phyloP scores from a whole-genome alignment of 1,140 invertebrate species.

The Drosophila repleta region DNA sequence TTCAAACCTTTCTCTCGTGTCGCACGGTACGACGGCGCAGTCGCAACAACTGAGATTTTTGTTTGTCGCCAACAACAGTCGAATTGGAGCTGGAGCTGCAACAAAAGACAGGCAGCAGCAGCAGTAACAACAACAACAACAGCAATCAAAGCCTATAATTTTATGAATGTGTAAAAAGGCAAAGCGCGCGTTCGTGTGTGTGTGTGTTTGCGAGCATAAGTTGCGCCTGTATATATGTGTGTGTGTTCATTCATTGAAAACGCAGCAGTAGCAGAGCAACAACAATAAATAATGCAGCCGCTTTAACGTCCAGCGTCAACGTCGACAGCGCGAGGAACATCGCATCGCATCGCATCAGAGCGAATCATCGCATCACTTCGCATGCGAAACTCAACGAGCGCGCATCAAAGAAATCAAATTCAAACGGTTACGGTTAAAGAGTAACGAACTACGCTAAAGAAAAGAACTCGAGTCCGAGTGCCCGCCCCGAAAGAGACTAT shows the following conservation, averaged over 20 bases:
- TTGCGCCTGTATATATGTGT: constrained; percentile 27
- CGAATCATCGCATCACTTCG: constrained; percentile 70
- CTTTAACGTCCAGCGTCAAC: constrained; percentile 25
- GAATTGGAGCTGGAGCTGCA: constrained; percentile 47
- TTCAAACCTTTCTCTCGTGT: constrained; percentile 82
- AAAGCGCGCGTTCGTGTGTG: constrained; percentile 44
- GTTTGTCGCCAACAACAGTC: constrained; percentile 41
- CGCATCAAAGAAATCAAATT: constrained; percentile 76
- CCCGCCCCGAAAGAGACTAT: constrained; percentile 31
- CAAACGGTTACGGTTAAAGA: constrained; percentile 57
- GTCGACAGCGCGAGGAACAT: constrained; percentile 29
- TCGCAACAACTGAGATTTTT: constrained; percentile 28
- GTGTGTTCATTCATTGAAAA: constrained; percentile 72
- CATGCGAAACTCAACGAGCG: constrained; percentile 78
- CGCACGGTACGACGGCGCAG: constrained; percentile 36
- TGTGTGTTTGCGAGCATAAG: constrained; percentile 31
- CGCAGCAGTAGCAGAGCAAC: constrained; percentile 31
- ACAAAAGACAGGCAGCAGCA: constrained; percentile 36
- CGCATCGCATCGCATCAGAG: constrained; percentile 19
- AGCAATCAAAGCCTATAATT: constrained; percentile 66
- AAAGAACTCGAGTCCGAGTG: constrained; percentile 28
- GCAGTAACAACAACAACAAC: constrained; percentile 39
- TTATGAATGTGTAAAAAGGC: constrained; percentile 63
- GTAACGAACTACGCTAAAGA: constrained; percentile 53
- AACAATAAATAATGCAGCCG: constrained; percentile 67